These are phyloP conservation scores for Gonatopus flavifemur DNA, from an alignment of 1,140 invertebrate species.

Conservation along the genomic window DNA sequence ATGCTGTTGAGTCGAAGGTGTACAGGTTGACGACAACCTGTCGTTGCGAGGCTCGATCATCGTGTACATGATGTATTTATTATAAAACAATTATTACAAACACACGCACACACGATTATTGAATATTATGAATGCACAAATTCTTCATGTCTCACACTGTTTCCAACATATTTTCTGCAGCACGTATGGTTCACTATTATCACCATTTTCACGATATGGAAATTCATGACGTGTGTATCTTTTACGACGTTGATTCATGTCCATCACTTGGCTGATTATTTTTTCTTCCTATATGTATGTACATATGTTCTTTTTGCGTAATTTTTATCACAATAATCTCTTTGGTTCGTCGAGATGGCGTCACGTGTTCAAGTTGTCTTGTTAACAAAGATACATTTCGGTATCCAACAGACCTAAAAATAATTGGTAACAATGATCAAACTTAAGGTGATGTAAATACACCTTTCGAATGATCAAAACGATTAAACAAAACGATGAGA, in stretches of 20 bases:
- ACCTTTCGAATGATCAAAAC: too few relatives aligned
- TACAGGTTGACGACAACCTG: slow-evolving; percentile 32
- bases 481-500: too few relatives aligned
- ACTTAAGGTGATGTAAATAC: too few relatives aligned
- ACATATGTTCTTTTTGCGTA: too few relatives aligned
- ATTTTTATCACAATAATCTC: slow-evolving; percentile 16
- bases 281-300: too few relatives aligned
- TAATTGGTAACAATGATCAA: too few relatives aligned
- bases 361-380: slow-evolving; percentile 17
- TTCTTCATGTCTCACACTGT: slow-evolving; percentile 10
- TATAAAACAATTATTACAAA: too few relatives aligned
- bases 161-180: slow-evolving; percentile 4
- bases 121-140: slow-evolving; percentile 13
- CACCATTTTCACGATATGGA: too few relatives aligned
- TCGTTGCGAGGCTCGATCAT: slow-evolving; percentile 49
- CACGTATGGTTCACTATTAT: not conserved
- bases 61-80: slow-evolving; percentile 44
- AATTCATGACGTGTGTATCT: too few relatives aligned
- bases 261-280: too few relatives aligned
- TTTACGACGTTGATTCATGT: too few relatives aligned
- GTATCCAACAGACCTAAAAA: slow-evolving; percentile 36
- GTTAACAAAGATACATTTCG: slow-evolving; percentile 34
- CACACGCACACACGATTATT: not conserved
- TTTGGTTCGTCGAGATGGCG: slow-evolving; percentile 23
- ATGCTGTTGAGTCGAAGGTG: slow-evolving; percentile 36